Percentiles rank a stretch among this genome's conserved stretches.
These are phyloP conservation scores for Chaetorhynchus papuensis DNA, from an alignment of 2,113 vertebrate species.

Conservation along the genomic window DNA sequence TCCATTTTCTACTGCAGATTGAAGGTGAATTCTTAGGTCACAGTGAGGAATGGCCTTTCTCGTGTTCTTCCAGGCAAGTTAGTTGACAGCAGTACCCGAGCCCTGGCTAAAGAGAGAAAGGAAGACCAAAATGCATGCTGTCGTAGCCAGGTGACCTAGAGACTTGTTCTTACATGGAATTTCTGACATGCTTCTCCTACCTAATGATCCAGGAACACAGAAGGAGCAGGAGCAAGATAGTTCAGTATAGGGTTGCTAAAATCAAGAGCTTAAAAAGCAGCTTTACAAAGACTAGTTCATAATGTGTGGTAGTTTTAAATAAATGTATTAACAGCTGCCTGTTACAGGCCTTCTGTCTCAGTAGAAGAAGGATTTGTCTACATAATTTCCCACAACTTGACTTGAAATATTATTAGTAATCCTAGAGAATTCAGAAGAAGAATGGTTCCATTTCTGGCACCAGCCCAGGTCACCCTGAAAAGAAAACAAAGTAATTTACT, in stretches of 20 bases:
- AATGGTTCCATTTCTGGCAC: neutral
- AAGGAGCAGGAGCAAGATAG: neutral
- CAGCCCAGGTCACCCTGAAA: neutral
- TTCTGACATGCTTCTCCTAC: neutral
- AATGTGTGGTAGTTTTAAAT: neutral
- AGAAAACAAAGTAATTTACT: neutral
- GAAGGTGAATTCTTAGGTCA: neutral
- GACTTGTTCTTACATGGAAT: neutral
- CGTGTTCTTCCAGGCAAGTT: neutral
- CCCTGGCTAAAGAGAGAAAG: neutral
- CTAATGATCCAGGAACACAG: neutral
- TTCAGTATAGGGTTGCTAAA: neutral
- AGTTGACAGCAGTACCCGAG: neutral
- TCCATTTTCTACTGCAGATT: neutral
- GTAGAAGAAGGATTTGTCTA: neutral
- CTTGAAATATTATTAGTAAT: neutral
- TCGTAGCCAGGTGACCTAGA: neutral
- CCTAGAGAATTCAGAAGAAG: neutral
- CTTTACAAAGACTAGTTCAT: neutral
- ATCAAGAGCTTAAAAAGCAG: neutral
- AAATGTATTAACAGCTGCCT: neutral
- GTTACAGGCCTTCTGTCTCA: neutral
- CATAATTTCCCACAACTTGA: neutral
- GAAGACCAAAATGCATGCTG: neutral
- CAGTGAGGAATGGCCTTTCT: neutral